Base-by-base conservation (phyloP, 2,797 vertebrate species). In the Heliangelus exortis region DNA sequence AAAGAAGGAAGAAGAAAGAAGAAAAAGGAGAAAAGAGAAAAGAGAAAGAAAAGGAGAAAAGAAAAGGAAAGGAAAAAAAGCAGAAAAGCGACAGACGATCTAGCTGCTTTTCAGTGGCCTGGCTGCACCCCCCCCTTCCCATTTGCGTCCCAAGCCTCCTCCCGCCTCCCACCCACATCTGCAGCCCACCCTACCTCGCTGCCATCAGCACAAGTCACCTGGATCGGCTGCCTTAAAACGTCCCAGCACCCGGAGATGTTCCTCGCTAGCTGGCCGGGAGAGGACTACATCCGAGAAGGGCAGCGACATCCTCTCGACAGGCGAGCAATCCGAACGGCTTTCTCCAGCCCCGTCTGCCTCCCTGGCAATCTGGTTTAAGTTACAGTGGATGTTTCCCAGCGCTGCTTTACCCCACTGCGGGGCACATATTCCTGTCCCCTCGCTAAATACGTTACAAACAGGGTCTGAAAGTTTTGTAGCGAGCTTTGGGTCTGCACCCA, bases 131-230 rank as follows among this genome's bases (percentile, higher is more conserved):
- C 51, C 45, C 84, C 77, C 41, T 93, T 89, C 47, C 73, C 68
- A 88, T 94, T 82, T 95, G 69, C 36, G 77, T 86, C 71, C 33
- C 76, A 58, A 91, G 58, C 75, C 36, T 68, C 45, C 85, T 79
- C 77, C 94, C 67, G 68, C 85, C 86, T 76, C 91, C 85, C 93
- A 83, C 88, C 74, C 86, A n/a, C 89, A 43, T 73, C 39, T 89
- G 65, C 73, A 81, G 59, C 81, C 74, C 94, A 80, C 87, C 91
- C 95, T 91, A 91, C 94, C 96, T 97, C 83, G 8, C 72, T 86
- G 82, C 25, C 11, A 75, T 75, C 79, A 68, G 90, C 89, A 59
- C 88, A 47, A 90, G 89, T 86, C 95, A 91, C 95, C 93, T 94
- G 92, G 87, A 87, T 55, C 61, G 61, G 81, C 76, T 63, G 53